Base-by-base conservation (phyloP, 2,113 vertebrate genomes). In the Poeciliopsis prolifica region DNA sequence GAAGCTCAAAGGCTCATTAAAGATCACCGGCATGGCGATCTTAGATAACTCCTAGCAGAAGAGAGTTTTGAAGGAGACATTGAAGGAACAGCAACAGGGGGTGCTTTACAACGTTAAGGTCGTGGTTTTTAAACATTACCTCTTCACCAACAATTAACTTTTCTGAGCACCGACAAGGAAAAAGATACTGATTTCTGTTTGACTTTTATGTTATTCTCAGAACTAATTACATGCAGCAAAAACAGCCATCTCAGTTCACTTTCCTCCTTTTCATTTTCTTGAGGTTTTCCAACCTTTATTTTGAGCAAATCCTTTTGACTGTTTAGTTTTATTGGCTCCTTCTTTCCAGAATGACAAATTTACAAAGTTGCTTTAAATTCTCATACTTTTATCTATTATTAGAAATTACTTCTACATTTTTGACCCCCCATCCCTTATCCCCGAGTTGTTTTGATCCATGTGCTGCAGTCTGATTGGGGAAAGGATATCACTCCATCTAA, bases 1-100 rank as follows among this genome's bases (percentile, higher is more conserved):
- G 87, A 99, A 99, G 91, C 98, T 99, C 90, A 99, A 89, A 0
- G 98, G 98, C 92, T 99, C 98, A 1, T 99, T 99, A 90, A 99
- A 97, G 77, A 97, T 94, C 30, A 99, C 97, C 0, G 98, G 98
- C 98, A 99, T 99, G 31, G 98, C 97, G 87, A 99, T 99, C 95
- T 99, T 99, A 37, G 98, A 99, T 62, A 99, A 30, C 88, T 99
- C 97, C 98, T 99, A 84, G 64, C 72, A 79, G 28, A 77, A 84
- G 54, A 76, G 48, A 76, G 73, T 17, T 33, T 24, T 29, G 29
- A 29, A 29, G 29, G 29, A 76, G 19, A 30, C n/a, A 3, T n/a
- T 4, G 29, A 78, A 31, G n/a, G 24, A 35, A 26, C 15, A 31
- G n/a, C 4, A 70, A 60, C 70, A 10, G 60, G 13, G 14, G 29